Base-by-base conservation (phyloP, 2,797 vertebrate species). In the Dromococcyx pavoninus region DNA sequence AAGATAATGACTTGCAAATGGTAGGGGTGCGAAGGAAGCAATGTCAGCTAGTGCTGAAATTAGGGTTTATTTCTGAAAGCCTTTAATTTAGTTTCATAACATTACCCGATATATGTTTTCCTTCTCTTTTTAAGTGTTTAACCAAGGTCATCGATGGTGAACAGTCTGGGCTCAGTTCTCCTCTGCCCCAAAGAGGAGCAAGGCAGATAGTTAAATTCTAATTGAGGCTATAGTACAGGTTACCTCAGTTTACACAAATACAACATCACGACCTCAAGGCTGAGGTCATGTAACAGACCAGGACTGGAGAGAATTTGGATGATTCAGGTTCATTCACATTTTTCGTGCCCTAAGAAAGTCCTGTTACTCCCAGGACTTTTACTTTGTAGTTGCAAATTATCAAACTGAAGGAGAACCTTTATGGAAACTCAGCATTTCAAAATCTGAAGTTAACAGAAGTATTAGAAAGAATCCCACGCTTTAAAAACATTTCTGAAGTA, bases 331-430 rank as follows among this genome's bases (percentile, higher is more conserved):
- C 30, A 37, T 6, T 57, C 69, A 5, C 9, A 2, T 8, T 61
- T 84, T 73, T 10, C 46, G 22, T 13, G n/a, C 71, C 7, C 33
- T 10, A 5, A 65, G 35, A 27, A 74, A 37, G 1, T 33, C 0
- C 0, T 2, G 0, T 13, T 9, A 4, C 32, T 33, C 21, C 65
- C 9, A 58, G 13, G 27, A 16, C 17, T 39, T 64, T 30, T 50
- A n/a, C 37, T 57, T 43, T 5, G 3, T 0, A 15, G 35, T 3
- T 56, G 10, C 44, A 41, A 76, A 41, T 1, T 2, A 28, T 8
- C n/a, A 9, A 41, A 9, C 25, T 65, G 21, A 76, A 67, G 7
- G 1, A 37, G n/a, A 83, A 43, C 17, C 11, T 53, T 54, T 1
- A 17, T 8, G 28, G 30, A 17, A 51, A 76, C 27, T 44, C 19